These are phyloP conservation scores for Mus caroli DNA, from an alignment of 2,797 vertebrate species.

Conservation along the genomic window DNA sequence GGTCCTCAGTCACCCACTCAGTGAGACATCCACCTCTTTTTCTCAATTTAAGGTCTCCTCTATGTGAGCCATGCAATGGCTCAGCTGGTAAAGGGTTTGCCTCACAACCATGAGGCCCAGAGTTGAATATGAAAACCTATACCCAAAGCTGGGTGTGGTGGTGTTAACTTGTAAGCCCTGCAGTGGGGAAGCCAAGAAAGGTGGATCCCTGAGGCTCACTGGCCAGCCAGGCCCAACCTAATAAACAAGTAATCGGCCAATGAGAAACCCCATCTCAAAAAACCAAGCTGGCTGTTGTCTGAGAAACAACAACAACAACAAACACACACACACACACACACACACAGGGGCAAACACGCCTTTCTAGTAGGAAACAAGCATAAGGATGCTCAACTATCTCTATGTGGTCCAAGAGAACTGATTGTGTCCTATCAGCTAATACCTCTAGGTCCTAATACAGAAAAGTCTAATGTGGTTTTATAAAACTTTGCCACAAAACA, in stretches of 20 bases:
- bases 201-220: neutral
- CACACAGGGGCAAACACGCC: neutral
- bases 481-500: slow-evolving; percentile 11
- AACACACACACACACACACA: neutral
- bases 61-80: too few species aligned
- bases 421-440: neutral
- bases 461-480: neutral
- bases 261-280: neutral
- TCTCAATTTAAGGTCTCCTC: neutral
- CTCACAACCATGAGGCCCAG: neutral
- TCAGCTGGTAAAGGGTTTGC: neutral
- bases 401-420: neutral
- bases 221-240: neutral
- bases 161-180: neutral
- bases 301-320: too few species aligned
- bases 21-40: slow-evolving; percentile 44
- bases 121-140: neutral
- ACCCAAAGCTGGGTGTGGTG: neutral
- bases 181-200: neutral
- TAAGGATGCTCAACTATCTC: slow-evolving; percentile 19
- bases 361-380: slow-evolving; percentile 54
- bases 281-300: neutral
- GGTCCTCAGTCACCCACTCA: neutral
- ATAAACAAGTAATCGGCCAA: neutral
- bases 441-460: neutral